Evolutionary conservation across 2,888 invertebrate species (phyloP).

Genomic region (Drosophila tanythrix): DNA sequence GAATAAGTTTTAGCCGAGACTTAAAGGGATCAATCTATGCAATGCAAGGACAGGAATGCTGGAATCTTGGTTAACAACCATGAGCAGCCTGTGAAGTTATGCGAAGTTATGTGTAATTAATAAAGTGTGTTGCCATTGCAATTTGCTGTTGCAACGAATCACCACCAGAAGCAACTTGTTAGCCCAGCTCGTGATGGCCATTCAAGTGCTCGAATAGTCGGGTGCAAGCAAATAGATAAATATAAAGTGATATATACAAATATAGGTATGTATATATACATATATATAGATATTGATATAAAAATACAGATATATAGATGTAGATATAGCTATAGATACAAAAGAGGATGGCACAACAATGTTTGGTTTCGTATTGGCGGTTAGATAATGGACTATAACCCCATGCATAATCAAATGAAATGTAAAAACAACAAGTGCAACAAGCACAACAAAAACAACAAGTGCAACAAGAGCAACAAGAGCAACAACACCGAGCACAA

Average conservation of each 20-base stretch:
- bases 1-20: neutral
- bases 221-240: neutral
- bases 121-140: conserved; percentile 5
- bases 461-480: neutral
- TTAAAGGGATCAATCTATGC: neutral
- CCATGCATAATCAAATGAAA: conserved; percentile 41
- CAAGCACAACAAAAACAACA: conserved; percentile 2
- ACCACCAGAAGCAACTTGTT: conserved; percentile 1
- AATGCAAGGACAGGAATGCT: neutral
- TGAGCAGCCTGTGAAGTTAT: no score
- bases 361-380: conserved; percentile 21
- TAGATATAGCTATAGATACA: neutral
- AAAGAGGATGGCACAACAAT: neutral
- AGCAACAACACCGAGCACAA: conserved; percentile 13
- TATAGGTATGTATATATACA: neutral
- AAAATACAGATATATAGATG: neutral
- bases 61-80: neutral
- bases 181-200: neutral
- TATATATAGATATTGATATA: no score
- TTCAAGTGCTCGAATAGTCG: neutral
- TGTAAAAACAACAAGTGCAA: conserved; percentile 20
- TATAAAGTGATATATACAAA: neutral
- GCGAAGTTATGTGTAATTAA: conserved; percentile 9
- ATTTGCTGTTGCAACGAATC: conserved; percentile 11
- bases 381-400: conserved; percentile 36